A percentile compares a stretch with the other conserved stretches of the same genome.
Evolutionary conservation across 1,140 invertebrate species (phyloP).

Genomic region (Drosophila tropicalis): DNA sequence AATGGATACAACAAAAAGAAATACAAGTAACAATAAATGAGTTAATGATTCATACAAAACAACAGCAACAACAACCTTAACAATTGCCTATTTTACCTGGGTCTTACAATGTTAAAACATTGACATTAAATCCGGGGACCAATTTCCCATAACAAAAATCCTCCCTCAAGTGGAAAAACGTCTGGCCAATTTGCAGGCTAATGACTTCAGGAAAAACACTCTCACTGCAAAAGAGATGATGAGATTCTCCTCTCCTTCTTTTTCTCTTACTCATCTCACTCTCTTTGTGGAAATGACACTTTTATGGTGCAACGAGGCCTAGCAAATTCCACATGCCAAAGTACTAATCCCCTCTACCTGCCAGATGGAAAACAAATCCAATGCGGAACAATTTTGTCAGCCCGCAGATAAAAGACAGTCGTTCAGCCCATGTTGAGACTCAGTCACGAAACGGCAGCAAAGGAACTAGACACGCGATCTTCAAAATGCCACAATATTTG

Average conservation of each 20-base stretch:
- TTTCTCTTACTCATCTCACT: slow-evolving; percentile 2
- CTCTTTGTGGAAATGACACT: slow-evolving; percentile 17
- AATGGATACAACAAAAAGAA: slow-evolving; percentile 48
- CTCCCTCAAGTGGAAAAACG: slow-evolving; percentile 67
- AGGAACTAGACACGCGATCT: slow-evolving; percentile 69
- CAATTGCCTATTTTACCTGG: slow-evolving; percentile 31
- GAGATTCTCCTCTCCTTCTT: slow-evolving; percentile 2
- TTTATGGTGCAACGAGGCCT: slow-evolving; percentile 67
- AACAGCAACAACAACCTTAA: slow-evolving; percentile 49
- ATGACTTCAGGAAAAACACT: slow-evolving; percentile 80
- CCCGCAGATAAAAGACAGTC: slow-evolving; percentile 59
- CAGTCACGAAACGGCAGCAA: slow-evolving; percentile 56
- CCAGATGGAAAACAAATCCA: background rate
- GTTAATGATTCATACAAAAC: slow-evolving; percentile 79
- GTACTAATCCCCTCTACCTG: slow-evolving; percentile 54
- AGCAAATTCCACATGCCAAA: slow-evolving; percentile 37
- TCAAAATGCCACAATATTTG: slow-evolving; percentile 50
- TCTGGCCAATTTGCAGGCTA: slow-evolving; percentile 66
- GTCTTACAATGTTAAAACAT: slow-evolving; percentile 34
- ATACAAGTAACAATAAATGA: slow-evolving; percentile 76
- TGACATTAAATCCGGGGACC: slow-evolving; percentile 35
- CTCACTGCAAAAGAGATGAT: slow-evolving; percentile 33
- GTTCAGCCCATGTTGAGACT: slow-evolving; percentile 28
- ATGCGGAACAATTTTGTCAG: slow-evolving; percentile 52
- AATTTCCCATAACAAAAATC: too few species aligned